Evolutionary conservation across 2,888 invertebrate genomes (phyloP).

Genomic region (Drosophila birchii): DNA sequence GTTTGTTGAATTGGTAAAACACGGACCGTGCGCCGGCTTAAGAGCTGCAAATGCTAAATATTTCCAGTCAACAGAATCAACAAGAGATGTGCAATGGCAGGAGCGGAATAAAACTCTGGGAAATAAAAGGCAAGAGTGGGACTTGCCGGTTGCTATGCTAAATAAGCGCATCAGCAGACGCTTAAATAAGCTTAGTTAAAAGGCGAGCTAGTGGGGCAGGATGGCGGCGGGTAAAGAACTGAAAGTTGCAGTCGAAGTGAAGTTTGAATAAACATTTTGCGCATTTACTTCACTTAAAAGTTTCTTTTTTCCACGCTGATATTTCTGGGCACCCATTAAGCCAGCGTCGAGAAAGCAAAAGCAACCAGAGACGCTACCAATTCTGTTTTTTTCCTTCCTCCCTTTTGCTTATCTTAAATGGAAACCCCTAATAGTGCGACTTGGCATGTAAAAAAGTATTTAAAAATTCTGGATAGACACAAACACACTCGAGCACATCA

Average conservation of each 20-base stretch:
- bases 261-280: slow-evolving; percentile 81
- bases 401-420: slow-evolving; percentile 52
- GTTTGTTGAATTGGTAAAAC: slow-evolving; percentile 57
- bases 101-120: not conserved
- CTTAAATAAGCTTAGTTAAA: slow-evolving; percentile 75
- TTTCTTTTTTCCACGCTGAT: slow-evolving; percentile 67
- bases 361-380: slow-evolving; percentile 57
- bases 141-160: slow-evolving; percentile 46
- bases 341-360: slow-evolving; percentile 51
- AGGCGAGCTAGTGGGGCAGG: slow-evolving; percentile 40
- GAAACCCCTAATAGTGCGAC: slow-evolving; percentile 65
- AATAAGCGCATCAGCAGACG: slow-evolving; percentile 57
- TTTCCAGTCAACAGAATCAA: slow-evolving; percentile 59
- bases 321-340: slow-evolving; percentile 69
- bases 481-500: slow-evolving; percentile 15
- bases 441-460: slow-evolving; percentile 62
- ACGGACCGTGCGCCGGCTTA: slow-evolving; percentile 51
- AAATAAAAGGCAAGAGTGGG: slow-evolving; percentile 17
- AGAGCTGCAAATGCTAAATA: slow-evolving; percentile 64
- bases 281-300: slow-evolving; percentile 80
- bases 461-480: slow-evolving; percentile 62
- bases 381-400: slow-evolving; percentile 14
- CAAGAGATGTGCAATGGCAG: slow-evolving; percentile 41
- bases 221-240: slow-evolving; percentile 18
- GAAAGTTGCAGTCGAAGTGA: slow-evolving; percentile 73